These are phyloP conservation scores for Anabas testudineus DNA, from an alignment of 2,797 vertebrate species.

Conservation along the genomic window DNA sequence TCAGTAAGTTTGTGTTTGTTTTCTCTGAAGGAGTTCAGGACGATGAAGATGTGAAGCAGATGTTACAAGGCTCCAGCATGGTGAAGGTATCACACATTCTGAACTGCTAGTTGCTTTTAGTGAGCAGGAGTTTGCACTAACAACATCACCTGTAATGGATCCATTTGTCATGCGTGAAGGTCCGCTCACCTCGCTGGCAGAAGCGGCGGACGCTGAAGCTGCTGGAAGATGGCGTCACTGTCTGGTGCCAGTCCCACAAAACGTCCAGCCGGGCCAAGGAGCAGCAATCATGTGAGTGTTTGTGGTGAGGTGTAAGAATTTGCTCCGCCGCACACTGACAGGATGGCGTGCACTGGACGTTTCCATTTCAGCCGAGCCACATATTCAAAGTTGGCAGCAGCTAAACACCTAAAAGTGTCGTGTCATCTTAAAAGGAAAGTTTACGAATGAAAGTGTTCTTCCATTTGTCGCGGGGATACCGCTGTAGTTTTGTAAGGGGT, in stretches of 20 bases:
- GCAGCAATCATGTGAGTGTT: slow-evolving; percentile 89
- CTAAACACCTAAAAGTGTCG: no score
- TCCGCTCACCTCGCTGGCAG: slow-evolving; percentile 87
- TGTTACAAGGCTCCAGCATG: slow-evolving; percentile 90
- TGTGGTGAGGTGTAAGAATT: neutral
- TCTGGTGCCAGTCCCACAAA: slow-evolving; percentile 90
- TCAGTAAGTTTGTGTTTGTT: slow-evolving; percentile 3
- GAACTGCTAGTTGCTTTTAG: neutral
- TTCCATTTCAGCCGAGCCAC: neutral
- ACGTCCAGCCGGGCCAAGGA: slow-evolving; percentile 82
- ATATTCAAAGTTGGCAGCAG: no score
- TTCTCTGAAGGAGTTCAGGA: slow-evolving; percentile 86
- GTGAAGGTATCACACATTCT: slow-evolving; percentile 78
- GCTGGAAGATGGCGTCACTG: slow-evolving; percentile 89
- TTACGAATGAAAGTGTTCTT: no score
- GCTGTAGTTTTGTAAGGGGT: no score
- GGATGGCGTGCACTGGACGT: neutral
- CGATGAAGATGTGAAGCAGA: slow-evolving; percentile 89
- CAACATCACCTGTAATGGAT: neutral
- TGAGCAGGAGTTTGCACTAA: neutral
- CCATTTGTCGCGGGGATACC: no score
- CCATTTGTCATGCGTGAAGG: slow-evolving; percentile 51
- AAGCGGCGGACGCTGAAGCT: slow-evolving; percentile 88
- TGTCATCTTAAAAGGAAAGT: no score
- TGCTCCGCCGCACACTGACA: neutral